Conservation (phyloP, 2,888 invertebrate species). For the Xylocampa areola region DNA sequence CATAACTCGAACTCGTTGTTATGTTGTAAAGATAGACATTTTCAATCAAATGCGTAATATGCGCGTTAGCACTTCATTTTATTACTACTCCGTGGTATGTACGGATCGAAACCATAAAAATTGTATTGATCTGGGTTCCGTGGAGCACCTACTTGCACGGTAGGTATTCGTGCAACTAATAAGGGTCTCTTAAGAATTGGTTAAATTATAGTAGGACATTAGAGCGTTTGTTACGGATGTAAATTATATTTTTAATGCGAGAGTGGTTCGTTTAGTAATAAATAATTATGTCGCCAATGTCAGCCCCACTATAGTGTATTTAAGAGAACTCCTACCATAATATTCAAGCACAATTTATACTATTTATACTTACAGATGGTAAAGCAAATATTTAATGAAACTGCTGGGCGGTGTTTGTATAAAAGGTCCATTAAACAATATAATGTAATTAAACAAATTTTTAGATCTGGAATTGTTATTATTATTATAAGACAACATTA, state of each 20-base stretch:
- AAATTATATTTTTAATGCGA: slow-evolving; percentile 54
- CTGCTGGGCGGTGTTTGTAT: slow-evolving; percentile 7
- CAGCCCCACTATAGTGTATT: slow-evolving; percentile 33
- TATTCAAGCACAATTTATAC: slow-evolving; percentile 11
- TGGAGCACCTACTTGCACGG: slow-evolving; percentile 21
- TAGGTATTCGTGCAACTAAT: slow-evolving; percentile 23
- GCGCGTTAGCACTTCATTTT: slow-evolving; percentile 17
- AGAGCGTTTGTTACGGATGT: slow-evolving; percentile 63
- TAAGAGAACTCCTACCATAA: slow-evolving; percentile 6
- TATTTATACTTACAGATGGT: slow-evolving; percentile 13
- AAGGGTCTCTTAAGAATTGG: slow-evolving; percentile 34
- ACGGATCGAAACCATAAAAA: slow-evolving; percentile 15
- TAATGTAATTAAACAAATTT: slow-evolving; percentile 26
- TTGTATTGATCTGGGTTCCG: slow-evolving; percentile 23
- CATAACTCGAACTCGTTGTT: not conserved
- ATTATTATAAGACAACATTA: slow-evolving; percentile 38
- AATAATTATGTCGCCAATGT: slow-evolving; percentile 25
- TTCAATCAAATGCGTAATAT: not conserved
- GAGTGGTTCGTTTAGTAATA: slow-evolving; percentile 34
- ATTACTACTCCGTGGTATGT: slow-evolving; percentile 18
- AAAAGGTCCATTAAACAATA: slow-evolving; percentile 43
- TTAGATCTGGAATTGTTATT: slow-evolving; percentile 38
- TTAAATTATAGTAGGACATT: slow-evolving; percentile 54
- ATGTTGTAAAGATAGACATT: not conserved
- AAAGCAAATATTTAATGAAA: slow-evolving; percentile 14